Evolutionary conservation across 2,797 vertebrate species (phyloP), one percentile per base, ranked within the genome.

Genomic region (Bradypodion ventrale): DNA sequence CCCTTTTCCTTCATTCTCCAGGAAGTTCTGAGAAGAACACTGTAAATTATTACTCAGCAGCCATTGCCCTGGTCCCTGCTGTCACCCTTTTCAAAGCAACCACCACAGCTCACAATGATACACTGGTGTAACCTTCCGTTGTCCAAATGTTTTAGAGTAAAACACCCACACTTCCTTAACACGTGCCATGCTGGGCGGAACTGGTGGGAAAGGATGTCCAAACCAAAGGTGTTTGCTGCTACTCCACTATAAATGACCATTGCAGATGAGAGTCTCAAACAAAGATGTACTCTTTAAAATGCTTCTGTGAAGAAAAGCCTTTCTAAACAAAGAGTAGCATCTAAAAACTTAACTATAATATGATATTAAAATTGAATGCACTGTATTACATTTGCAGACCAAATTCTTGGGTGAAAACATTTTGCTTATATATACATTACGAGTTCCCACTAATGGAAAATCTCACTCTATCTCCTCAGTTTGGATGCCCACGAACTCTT

Each of bases 201-300:
- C 12, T 66, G n/a, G 35, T 35, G 32, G 12, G 46, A 16, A 5
- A 19, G 68, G 32, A 37, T 35, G 65, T 68, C 32, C 65, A 68
- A 68, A 68, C 19, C 32, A 21, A 29, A 32, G 19, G 19, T 5
- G 27, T 6, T 8, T 32, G 32, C 23, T 27, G 42, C 25, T 27
- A 21, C 7, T 78, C 29, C 46, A 49, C 40, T 59, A 19, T 42
- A n/a, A 49, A 69, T 15, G 2, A 70, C 82, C 32, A 29, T 9
- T 63, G 44, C n/a, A 44, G 78, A 63, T 12, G 72, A 82, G 81
- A 89, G 7, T 65, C 10, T 80, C 88, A 37, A 21, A 86, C 89
- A 88, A 37, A 63, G 76, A 5, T 49, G 4, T 7, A 4, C 65
- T 9, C 80, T 89, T 42, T 23, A 87, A 90, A 37, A 63, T n/a